Evolutionary conservation across 2,113 vertebrate genomes (phyloP), one percentile per base, ranked within the genome.

Genomic region (Nothobranchius kuhntae): DNA sequence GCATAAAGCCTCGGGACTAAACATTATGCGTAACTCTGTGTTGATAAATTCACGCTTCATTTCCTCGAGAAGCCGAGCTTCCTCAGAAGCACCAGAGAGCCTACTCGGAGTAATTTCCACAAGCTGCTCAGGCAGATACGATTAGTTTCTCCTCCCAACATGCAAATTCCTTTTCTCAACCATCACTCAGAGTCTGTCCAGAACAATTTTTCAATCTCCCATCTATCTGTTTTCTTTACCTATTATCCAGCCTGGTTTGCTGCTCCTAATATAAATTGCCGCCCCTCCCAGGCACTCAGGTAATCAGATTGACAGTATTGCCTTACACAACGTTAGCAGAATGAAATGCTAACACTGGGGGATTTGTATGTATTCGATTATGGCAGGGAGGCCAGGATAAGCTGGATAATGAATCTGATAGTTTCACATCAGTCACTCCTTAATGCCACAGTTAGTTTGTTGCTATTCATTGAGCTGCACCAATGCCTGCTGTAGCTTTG

Each of bases 271-370:
- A 80, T 87, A 90, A 91, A 90, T 88, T 74, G 71, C 73, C 6
- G 26, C 62, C 72, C 73, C 66, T 75, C 74, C 81, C 79, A 58
- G 67, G 67, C 65, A 61, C 65, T 67, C 61, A 53, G 53, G 70
- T 58, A 92, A 93, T 93, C 87, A 90, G 84, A 91, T 91, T 89
- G 80, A 81, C 76, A 67, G 86, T 91, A 91, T 89, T 86, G 79
- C 85, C 63, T 92, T 87, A 79, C 78, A 84, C 81, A 88, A 74
- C 86, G 82, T 77, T 65, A 69, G 82, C 54, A 75, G 77, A 92
- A 93, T 91, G 85, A 92, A 93, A 92, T 89, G 90, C 82, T 79
- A 91, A 88, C 89, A 86, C 77, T 77, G 86, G 89, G 71, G 89
- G 87, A 90, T 90, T 87, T 84, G 81, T 79, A 76, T 80, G 85